Evolutionary conservation across 2,113 vertebrate genomes (phyloP).

Genomic region (Apus apus): DNA sequence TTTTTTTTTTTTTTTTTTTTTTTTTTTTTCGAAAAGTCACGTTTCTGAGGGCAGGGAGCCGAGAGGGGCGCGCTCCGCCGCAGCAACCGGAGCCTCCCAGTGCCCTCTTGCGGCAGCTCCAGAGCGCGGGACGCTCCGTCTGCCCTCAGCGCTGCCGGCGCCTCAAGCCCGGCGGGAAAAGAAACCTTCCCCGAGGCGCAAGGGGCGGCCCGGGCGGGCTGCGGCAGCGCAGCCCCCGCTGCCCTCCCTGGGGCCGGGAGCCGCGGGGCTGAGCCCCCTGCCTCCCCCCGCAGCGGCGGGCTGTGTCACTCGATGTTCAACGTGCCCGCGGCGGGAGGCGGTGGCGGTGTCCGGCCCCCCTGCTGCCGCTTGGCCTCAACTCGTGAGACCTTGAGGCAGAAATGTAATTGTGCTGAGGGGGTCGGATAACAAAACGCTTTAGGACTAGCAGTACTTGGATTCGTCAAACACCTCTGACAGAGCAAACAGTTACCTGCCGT

Average conservation of each 20-base stretch:
- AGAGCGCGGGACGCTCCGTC: too few relatives aligned
- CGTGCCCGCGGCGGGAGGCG: background rate
- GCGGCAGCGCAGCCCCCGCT: too few relatives aligned
- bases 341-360: fast-evolving
- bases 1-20: too few relatives aligned
- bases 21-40: background rate
- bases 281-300: fast-evolving
- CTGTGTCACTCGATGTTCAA: fast-evolving
- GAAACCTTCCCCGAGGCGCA: too few relatives aligned
- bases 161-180: too few relatives aligned
- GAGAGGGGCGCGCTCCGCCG: fast-evolving
- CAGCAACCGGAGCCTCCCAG: fast-evolving
- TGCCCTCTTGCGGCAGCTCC: background rate
- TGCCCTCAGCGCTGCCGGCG: too few relatives aligned
- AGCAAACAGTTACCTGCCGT: background rate
- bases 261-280: background rate
- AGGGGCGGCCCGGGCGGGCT: too few relatives aligned
- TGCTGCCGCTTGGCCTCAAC: background rate
- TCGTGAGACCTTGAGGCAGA: background rate
- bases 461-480: background rate
- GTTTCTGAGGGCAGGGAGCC: too few relatives aligned
- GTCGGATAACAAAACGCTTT: fast-evolving
- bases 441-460: background rate
- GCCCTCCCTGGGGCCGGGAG: too few relatives aligned
- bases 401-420: fast-evolving